These are phyloP conservation scores for Philonicus albiceps DNA, from an alignment of 2,888 invertebrate genomes.

Conservation along the genomic window DNA sequence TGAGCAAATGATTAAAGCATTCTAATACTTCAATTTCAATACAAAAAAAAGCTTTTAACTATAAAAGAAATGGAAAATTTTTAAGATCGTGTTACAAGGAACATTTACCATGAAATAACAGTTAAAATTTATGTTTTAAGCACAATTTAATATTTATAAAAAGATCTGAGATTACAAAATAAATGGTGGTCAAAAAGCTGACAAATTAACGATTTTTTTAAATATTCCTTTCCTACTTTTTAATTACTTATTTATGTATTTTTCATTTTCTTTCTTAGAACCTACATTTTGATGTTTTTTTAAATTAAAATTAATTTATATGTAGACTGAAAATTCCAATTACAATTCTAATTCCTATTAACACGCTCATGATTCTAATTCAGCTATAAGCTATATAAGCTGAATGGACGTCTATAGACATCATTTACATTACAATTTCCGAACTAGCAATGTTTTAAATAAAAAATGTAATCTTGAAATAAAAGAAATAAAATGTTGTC, in stretches of 20 bases:
- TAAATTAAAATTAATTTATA: too few species aligned
- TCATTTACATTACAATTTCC: too few species aligned
- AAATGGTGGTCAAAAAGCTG: constrained; percentile 27
- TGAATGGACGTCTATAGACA: too few species aligned
- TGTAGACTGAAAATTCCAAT: too few species aligned
- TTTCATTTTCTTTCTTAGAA: not conserved
- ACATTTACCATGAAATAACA: not conserved
- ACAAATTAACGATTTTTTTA: not conserved
- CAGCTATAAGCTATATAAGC: too few species aligned
- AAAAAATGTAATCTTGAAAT: too few species aligned
- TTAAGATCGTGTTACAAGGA: constrained; percentile 14
- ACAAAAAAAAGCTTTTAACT: constrained; percentile 1
- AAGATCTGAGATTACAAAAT: constrained; percentile 1
- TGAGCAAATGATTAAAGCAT: not conserved
- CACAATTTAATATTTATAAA: constrained; percentile 36
- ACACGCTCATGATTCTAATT: too few species aligned
- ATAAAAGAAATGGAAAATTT: constrained; percentile 18
- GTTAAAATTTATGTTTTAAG: constrained; percentile 33
- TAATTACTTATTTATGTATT: not conserved
- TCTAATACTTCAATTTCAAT: not conserved
- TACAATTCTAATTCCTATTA: too few species aligned
- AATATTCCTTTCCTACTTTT: not conserved
- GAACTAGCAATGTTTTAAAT: too few species aligned
- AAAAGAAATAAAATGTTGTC: too few species aligned
- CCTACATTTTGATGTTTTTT: too few species aligned